Evolutionary conservation across 1,140 invertebrate genomes (phyloP).

Genomic region (Panagrolaimus sp.): DNA sequence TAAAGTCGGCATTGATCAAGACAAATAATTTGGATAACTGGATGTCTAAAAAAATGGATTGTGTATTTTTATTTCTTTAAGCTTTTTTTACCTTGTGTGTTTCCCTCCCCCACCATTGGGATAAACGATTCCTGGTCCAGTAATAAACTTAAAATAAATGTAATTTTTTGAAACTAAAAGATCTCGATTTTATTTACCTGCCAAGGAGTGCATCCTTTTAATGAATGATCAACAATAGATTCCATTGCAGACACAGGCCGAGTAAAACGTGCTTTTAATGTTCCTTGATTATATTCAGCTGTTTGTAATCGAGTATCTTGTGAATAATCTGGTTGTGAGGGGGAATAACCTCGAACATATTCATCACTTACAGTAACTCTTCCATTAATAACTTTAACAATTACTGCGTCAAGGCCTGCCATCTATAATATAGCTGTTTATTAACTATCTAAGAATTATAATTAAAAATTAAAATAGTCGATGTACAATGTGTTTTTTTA

Average conservation of each 20-base stretch:
- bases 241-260: conserved; percentile 5
- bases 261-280: not conserved
- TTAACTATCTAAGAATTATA: no score
- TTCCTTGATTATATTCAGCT: not conserved
- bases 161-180: no score
- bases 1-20: conserved; percentile 11
- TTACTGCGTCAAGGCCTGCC: not conserved
- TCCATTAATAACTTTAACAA: conserved; percentile 13
- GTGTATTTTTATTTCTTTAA: no score
- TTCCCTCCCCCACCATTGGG: not conserved
- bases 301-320: not conserved
- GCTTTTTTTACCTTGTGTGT: no score
- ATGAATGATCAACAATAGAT: not conserved
- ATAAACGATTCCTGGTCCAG: not conserved
- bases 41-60: no score
- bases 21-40: conserved; percentile 2
- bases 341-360: not conserved
- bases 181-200: not conserved
- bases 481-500: no score
- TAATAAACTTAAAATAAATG: conserved; percentile 7
- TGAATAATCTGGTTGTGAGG: not conserved
- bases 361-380: not conserved
- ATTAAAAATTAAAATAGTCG: no score
- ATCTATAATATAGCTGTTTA: no score
- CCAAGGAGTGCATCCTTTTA: conserved; percentile 4